These are phyloP conservation scores for Idaea biselata DNA, from an alignment of 2,888 invertebrate species.

Conservation along the genomic window DNA sequence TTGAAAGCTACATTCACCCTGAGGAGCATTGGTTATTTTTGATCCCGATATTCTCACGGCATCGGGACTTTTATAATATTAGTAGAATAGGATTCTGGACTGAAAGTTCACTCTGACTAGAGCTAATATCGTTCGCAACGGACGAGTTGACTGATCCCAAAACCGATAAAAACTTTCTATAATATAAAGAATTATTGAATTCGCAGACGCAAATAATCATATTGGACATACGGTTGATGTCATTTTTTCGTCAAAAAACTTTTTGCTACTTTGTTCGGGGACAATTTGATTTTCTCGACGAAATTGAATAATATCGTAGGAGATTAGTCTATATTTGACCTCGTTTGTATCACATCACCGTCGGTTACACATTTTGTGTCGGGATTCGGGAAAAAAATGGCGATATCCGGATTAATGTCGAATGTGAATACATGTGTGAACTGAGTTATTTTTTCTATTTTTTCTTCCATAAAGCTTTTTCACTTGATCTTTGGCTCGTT, in stretches of 20 bases:
- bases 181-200: conserved; percentile 76
- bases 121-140: conserved; percentile 8
- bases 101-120: background rate
- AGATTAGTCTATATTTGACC: conserved; percentile 41
- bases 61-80: no score
- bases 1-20: no score
- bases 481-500: conserved; percentile 13
- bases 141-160: conserved; percentile 64
- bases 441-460: conserved; percentile 16
- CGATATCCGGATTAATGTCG: conserved; percentile 24
- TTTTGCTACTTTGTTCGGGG: conserved; percentile 24
- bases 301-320: conserved; percentile 43
- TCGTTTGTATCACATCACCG: conserved; percentile 35
- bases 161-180: conserved; percentile 66
- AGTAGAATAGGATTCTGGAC: background rate
- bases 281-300: conserved; percentile 43
- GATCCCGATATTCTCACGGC: no score
- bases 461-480: conserved; percentile 11
- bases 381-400: conserved; percentile 21
- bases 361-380: conserved; percentile 28
- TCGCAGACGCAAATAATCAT: conserved; percentile 58
- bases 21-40: no score
- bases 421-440: conserved; percentile 15
- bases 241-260: conserved; percentile 41
- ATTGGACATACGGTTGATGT: conserved; percentile 60